Evolutionary conservation across 2,113 vertebrate genomes (phyloP), one percentile per base, ranked within the genome.

Genomic region (Emydura subglobosa): DNA sequence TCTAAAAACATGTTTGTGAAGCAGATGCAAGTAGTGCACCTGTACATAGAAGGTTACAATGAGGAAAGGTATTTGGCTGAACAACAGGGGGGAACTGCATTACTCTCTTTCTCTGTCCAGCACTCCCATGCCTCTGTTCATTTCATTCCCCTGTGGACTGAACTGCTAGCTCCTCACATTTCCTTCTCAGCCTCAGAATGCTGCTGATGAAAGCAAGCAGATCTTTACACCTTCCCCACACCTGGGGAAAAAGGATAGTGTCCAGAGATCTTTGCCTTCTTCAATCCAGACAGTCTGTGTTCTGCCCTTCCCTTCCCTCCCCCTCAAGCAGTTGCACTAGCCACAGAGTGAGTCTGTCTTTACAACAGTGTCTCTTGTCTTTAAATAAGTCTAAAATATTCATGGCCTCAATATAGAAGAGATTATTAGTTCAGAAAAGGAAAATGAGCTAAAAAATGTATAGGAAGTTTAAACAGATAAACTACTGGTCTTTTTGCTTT

Each of bases 1-100:
- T 86, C 83, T 76, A 93, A 83, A 2, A 94, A 2, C 4, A 90
- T 92, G 5, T 89, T 93, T 92, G 88, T 74, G 92, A 93, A 96
- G 51, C 5, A 90, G 61, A 86, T 53, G n/a, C 25, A 72, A 72
- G 10, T 42, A 34, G 72, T 74, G n/a, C 31, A 87, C 12, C 22
- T 83, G 81, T 59, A 50, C 50, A 50, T 50, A n/a, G 31, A 17
- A 16, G 14, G 29, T 12, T 65, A 34, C 61, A 65, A 4, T 65
- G 14, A n/a, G 14, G 61, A 65, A 65, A 34, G 61, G 13, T 34
- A 8, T 34, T 13, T 65, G 59, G 59, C 3, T 65, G 59, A 65
- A 65, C 59, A 34, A 34, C 61, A 65, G 31, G 14, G 61, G 6
- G 31, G 31, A 65, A 17, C 61, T 65, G 31, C 6, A 34, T 65